These are phyloP conservation scores for Ennomos quercinarius DNA, from an alignment of 2,888 invertebrate genomes.

Conservation along the genomic window DNA sequence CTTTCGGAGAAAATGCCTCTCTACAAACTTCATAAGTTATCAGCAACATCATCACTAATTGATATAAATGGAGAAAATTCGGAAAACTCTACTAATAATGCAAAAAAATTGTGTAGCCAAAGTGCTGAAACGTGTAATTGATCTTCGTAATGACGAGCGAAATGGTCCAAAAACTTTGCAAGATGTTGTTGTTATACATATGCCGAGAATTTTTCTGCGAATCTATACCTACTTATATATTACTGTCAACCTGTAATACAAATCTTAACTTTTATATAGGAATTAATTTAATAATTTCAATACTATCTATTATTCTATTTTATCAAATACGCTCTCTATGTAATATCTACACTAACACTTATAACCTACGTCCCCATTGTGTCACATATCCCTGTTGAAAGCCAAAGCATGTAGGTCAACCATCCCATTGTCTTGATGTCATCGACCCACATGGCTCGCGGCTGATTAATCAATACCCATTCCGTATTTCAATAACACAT, in stretches of 20 bases:
- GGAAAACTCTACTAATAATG: slow-evolving; percentile 46
- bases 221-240: no score
- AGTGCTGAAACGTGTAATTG: slow-evolving; percentile 49
- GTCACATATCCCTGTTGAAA: slow-evolving; percentile 25
- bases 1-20: slow-evolving; percentile 57
- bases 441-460: slow-evolving; percentile 21
- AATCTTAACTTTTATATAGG: no score
- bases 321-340: background rate
- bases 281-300: background rate
- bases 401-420: slow-evolving; percentile 28
- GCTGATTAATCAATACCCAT: slow-evolving; percentile 26
- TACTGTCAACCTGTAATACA: no score
- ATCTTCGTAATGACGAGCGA: slow-evolving; percentile 46
- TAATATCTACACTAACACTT: background rate
- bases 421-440: slow-evolving; percentile 26
- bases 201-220: no score
- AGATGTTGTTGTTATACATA: no score
- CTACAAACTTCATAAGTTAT: slow-evolving; percentile 53
- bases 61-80: slow-evolving; percentile 49
- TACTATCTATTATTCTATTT: no score
- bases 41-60: slow-evolving; percentile 54
- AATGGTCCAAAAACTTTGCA: no score
- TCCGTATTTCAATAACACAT: slow-evolving; percentile 19
- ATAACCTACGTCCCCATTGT: slow-evolving; percentile 15
- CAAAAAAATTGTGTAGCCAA: slow-evolving; percentile 46